These are phyloP conservation scores for Meles meles DNA, from an alignment of 2,113 vertebrate species.

Conservation along the genomic window DNA sequence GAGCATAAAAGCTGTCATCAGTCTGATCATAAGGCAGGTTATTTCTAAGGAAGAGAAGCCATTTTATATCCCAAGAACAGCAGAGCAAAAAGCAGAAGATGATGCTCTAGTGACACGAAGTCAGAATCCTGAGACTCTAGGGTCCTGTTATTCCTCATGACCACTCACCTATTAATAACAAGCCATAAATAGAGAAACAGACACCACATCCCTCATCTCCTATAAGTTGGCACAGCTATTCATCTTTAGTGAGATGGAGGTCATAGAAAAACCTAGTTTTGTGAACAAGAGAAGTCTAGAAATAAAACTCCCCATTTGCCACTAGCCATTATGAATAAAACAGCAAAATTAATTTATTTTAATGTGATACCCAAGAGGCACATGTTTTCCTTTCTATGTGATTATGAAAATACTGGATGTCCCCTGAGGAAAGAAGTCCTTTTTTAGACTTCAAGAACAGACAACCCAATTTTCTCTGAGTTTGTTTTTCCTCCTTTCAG, in stretches of 20 bases:
- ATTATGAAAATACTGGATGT: constrained; percentile 71
- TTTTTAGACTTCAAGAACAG: constrained; percentile 68
- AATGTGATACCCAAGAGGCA: constrained; percentile 71
- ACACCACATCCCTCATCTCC: not conserved
- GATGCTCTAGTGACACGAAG: not conserved
- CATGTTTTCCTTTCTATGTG: constrained; percentile 70
- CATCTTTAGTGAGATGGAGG: constrained; percentile 51
- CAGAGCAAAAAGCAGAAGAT: not conserved
- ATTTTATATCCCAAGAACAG: not conserved
- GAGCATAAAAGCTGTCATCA: not conserved
- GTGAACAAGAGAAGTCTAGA: constrained; percentile 46
- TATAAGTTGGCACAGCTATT: constrained; percentile 37
- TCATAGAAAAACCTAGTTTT: constrained; percentile 55
- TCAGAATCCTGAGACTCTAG: not conserved
- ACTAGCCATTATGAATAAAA: constrained; percentile 60
- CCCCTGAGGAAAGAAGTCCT: constrained; percentile 67
- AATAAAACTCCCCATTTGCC: constrained; percentile 59
- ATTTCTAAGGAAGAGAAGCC: not conserved
- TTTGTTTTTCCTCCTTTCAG: constrained; percentile 72
- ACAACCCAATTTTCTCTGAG: constrained; percentile 70
- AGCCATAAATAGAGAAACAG: not conserved
- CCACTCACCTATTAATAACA: constrained; percentile 32
- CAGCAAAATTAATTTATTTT: constrained; percentile 77
- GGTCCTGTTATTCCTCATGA: not conserved
- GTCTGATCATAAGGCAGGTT: not conserved